Percentiles rank a stretch among this genome's conserved stretches.
Conservation (phyloP, 2,888 invertebrate genomes). For the Graphium colonna region DNA sequence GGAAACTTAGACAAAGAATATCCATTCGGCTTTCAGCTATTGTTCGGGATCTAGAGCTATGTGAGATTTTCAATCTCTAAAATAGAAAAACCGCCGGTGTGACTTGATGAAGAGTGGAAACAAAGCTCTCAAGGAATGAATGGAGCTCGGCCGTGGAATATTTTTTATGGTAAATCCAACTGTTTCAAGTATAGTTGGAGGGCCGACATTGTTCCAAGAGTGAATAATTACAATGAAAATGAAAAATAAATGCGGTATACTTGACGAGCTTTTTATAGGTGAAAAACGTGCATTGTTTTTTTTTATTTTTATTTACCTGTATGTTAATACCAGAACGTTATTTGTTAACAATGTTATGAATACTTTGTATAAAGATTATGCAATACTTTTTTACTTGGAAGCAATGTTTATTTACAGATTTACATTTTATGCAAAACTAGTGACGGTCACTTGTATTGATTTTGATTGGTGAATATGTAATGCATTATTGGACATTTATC, state of each 20-base stretch:
- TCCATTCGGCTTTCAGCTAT: slow-evolving; percentile 10
- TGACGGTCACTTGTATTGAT: too few relatives aligned
- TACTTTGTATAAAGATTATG: too few relatives aligned
- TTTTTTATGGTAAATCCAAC: background rate
- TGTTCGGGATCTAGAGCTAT: slow-evolving; percentile 7
- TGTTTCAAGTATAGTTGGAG: background rate
- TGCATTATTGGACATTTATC: too few relatives aligned
- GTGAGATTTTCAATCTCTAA: slow-evolving; percentile 20
- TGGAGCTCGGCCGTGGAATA: slow-evolving; percentile 10
- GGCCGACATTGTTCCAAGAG: background rate
- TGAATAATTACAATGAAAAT: background rate
- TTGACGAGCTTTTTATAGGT: background rate
- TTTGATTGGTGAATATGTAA: too few relatives aligned
- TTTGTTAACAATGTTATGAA: too few relatives aligned
- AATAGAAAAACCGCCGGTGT: slow-evolving; percentile 14
- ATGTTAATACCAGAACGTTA: too few relatives aligned
- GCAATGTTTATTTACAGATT: too few relatives aligned
- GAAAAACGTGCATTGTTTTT: background rate
- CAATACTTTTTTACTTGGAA: too few relatives aligned
- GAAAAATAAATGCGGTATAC: background rate
- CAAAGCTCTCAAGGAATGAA: slow-evolving; percentile 15
- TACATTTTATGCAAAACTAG: too few relatives aligned
- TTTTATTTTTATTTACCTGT: background rate
- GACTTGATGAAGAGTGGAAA: slow-evolving; percentile 18
- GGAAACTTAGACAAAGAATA: slow-evolving; percentile 10